Base-by-base conservation (phyloP, 2,888 invertebrate genomes). In the Himalopsyche tibetana region DNA sequence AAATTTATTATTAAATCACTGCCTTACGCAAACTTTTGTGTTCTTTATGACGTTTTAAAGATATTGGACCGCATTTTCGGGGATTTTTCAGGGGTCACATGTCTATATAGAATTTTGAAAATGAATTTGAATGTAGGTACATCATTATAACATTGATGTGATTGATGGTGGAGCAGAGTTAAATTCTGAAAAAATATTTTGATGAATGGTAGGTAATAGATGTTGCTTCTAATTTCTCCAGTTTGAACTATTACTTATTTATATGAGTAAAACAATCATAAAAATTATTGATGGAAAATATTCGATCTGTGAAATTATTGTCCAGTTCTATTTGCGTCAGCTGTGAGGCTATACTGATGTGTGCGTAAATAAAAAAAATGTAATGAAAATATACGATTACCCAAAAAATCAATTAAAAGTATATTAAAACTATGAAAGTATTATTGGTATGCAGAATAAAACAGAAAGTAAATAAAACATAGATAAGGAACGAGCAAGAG, bases 401-500 rank as follows among this genome's bases (percentile, higher is more conserved):
- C 36, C 36, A 74, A 74, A 63, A 74, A 74, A 74, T 74, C 74
- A 74, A 74, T 74, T 74, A 74, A 74, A 38, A 74, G 36, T 74
- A 74, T 74, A 51, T 51, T 80, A 80, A 80, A 28, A 82, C 63
- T 63, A 63, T 82, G 36, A 51, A 55, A 63, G 82, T 82, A 82
- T 82, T 82, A 82, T 82, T 82, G 55, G 63, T 82, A 82, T 82
- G 82, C 82, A 82, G 56, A 63, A 82, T 38, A 82, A 74, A 74
- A 74, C 74, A 74, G 74, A 74, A 74, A 74, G 55, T 38, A 82
- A 51, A 82, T 38, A 55, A 51, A 82, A 82, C 55, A 82, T 80
- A 80, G 51, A 63, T 82, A 38, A 82, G 82, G 56, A 63, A 82
- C 55, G 82, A 74, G 74, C 74, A 74, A 74, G 74, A 74, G 74